Percentiles rank a stretch among this genome's conserved stretches.
These are phyloP conservation scores for Falco berigora DNA, from an alignment of 2,797 vertebrate genomes.

Conservation along the genomic window DNA sequence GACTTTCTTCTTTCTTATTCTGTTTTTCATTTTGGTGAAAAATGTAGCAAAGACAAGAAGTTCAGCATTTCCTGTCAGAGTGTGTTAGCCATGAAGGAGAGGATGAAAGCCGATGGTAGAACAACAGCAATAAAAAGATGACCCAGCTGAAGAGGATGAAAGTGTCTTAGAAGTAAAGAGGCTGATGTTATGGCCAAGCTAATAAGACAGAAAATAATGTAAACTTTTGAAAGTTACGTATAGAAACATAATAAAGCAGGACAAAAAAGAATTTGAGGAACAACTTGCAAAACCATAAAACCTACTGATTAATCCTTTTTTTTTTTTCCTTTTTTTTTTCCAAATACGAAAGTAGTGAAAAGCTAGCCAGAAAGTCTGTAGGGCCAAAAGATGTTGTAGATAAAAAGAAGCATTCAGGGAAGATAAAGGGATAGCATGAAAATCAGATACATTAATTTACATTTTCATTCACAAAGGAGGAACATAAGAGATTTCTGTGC, in stretches of 20 bases:
- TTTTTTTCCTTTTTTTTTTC: not conserved
- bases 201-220: not conserved
- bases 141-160: not conserved
- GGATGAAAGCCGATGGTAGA: not conserved
- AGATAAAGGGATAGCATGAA: not conserved
- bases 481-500: not conserved
- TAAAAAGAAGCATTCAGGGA: not conserved
- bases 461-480: not conserved
- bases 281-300: not conserved
- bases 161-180: not conserved
- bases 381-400: not conserved
- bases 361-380: not conserved
- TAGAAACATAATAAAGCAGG: not conserved
- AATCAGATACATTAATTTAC: not conserved
- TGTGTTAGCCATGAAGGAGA: not conserved
- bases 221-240: not conserved
- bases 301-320: not conserved
- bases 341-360: not conserved
- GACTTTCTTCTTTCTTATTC: not conserved
- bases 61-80: not conserved
- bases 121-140: not conserved
- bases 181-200: not conserved
- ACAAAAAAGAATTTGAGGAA: not conserved
- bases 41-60: not conserved
- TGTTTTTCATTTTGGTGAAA: conserved; percentile 17